Evolutionary conservation across 2,888 invertebrate genomes (phyloP).

Genomic region (Drosophila ustulata): DNA sequence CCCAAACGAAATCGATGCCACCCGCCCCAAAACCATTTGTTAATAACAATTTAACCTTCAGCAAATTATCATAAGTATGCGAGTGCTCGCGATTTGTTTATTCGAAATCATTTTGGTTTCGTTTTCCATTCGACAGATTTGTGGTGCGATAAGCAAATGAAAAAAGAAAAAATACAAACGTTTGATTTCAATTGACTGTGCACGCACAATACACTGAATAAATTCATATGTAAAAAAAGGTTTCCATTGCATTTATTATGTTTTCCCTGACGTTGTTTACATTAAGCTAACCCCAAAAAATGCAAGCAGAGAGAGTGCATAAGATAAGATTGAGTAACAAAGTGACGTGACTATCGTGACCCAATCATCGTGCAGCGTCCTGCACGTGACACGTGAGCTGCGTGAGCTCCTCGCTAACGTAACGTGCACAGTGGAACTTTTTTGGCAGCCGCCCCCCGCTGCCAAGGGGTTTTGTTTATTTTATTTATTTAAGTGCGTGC

Average conservation of each 20-base stretch:
- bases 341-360: slow-evolving; percentile 5
- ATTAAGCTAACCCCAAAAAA: slow-evolving; percentile 13
- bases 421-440: slow-evolving; percentile 13
- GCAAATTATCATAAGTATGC: slow-evolving; percentile 52
- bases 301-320: neutral
- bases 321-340: slow-evolving; percentile 17
- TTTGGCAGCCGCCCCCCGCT: neutral
- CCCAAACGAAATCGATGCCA: slow-evolving; percentile 12
- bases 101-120: slow-evolving; percentile 29
- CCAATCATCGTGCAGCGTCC: neutral
- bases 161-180: neutral
- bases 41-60: slow-evolving; percentile 56
- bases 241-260: slow-evolving; percentile 12
- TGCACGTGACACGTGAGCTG: neutral
- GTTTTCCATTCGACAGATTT: slow-evolving; percentile 37
- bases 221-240: slow-evolving; percentile 11
- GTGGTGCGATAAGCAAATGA: slow-evolving; percentile 18
- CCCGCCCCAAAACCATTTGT: slow-evolving; percentile 24
- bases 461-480: neutral
- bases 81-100: slow-evolving; percentile 47
- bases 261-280: slow-evolving; percentile 5
- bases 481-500: slow-evolving; percentile 5
- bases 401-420: neutral
- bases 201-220: neutral
- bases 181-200: slow-evolving; percentile 2